A percentile compares a stretch with the other conserved stretches of the same genome.
Evolutionary conservation across 2,888 invertebrate species (phyloP).

Genomic region (Chydorus sphaericus): DNA sequence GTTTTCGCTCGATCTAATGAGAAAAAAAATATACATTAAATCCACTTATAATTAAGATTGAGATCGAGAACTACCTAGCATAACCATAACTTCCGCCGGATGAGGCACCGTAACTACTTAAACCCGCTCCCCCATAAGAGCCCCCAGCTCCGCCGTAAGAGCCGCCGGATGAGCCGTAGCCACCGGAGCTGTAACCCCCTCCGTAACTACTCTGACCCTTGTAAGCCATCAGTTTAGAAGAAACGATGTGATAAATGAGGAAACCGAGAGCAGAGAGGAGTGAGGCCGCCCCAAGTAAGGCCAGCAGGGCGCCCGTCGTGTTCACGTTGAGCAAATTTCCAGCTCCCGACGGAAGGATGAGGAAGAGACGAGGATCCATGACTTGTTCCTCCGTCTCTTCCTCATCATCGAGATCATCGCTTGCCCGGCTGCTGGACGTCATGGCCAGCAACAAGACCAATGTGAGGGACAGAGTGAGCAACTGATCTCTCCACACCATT

Average conservation of each 20-base stretch:
- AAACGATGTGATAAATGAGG: conserved; percentile 9
- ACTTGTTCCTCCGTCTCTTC: not conserved
- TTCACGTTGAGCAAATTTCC: conserved; percentile 9
- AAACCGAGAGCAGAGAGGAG: conserved; percentile 14
- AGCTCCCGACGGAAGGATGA: conserved; percentile 11
- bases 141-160: not conserved
- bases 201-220: conserved; percentile 12
- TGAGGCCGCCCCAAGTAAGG: conserved; percentile 11
- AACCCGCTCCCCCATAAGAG: not conserved
- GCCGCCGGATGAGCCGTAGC: not conserved
- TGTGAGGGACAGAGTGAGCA: no score
- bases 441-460: not conserved
- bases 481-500: no score
- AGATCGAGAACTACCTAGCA: not conserved
- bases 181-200: not conserved
- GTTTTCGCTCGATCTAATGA: conserved; percentile 10
- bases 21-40: not conserved
- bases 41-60: not conserved
- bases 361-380: conserved; percentile 7
- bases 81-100: not conserved
- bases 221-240: conserved; percentile 5
- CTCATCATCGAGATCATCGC: not conserved
- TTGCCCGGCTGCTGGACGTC: no score
- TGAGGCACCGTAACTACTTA: not conserved
- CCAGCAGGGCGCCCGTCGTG: conserved; percentile 12